A percentile compares a stretch with the other conserved stretches of the same genome.
These are phyloP conservation scores for Elysia chlorotica DNA, from an alignment of 1,140 invertebrate genomes.

Conservation along the genomic window DNA sequence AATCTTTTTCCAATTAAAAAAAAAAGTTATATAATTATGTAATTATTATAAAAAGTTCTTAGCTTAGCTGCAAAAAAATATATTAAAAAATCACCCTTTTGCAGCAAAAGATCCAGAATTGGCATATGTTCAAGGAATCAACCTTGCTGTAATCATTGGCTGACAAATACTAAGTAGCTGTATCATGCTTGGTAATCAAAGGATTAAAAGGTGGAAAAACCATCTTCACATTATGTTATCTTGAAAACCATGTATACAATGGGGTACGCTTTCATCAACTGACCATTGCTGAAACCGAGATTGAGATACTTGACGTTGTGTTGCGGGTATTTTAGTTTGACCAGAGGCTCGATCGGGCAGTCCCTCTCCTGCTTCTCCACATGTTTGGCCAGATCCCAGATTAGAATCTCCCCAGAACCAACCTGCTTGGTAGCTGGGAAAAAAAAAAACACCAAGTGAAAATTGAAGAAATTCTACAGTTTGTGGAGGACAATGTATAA, in stretches of 20 bases:
- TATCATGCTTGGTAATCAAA: not conserved
- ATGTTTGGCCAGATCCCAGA: conserved; percentile 47
- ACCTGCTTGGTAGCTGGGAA: conserved; percentile 60
- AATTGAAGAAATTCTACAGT: no score
- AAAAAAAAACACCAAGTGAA: conserved; percentile 2
- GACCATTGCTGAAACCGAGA: conserved; percentile 58
- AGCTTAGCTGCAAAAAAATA: no score
- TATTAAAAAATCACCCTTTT: no score
- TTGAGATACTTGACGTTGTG: conserved; percentile 65
- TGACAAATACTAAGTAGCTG: not conserved
- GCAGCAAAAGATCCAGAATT: no score
- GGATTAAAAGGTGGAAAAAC: no score
- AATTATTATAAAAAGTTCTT: no score
- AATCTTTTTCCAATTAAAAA: no score
- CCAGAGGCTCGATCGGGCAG: conserved; percentile 39
- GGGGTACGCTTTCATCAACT: not conserved
- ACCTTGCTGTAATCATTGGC: not conserved
- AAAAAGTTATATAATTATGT: no score
- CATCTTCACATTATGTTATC: not conserved
- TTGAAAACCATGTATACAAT: not conserved
- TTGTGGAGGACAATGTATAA: no score
- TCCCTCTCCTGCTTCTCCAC: conserved; percentile 14
- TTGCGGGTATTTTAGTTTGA: conserved; percentile 59
- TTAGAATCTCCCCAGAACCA: conserved; percentile 58
- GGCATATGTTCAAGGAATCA: no score